A percentile compares a stretch with the other conserved stretches of the same genome.
These are phyloP conservation scores for Caenorhabditis briggsae DNA, from an alignment of 1,140 invertebrate genomes.

Conservation along the genomic window DNA sequence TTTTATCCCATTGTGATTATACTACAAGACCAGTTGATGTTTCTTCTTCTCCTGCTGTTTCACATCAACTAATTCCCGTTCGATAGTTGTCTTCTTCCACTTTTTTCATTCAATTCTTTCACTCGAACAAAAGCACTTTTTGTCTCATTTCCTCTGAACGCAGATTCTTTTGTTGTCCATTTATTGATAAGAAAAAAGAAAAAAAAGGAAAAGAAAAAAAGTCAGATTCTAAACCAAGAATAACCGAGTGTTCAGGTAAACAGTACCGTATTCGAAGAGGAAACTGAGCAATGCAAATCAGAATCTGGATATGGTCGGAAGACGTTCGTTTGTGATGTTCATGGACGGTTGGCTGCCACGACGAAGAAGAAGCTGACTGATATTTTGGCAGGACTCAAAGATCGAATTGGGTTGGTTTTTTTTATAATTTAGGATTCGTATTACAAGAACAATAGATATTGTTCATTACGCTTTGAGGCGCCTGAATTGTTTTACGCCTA, in stretches of 20 bases:
- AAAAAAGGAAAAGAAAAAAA: not conserved
- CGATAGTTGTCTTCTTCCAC: conserved; percentile 17
- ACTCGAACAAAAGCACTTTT: conserved; percentile 54
- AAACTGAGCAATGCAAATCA: conserved; percentile 55
- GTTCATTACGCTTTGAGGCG: not conserved
- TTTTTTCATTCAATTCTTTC: conserved; percentile 10
- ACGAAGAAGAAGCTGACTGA: conserved; percentile 59
- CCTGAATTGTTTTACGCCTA: conserved; percentile 35
- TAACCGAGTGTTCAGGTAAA: conserved; percentile 52
- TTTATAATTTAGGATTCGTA: too few species aligned
- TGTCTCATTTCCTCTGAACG: not conserved
- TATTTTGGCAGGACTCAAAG: conserved; percentile 56
- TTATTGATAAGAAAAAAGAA: not conserved
- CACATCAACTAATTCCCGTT: conserved; percentile 53
- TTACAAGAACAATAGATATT: not conserved
- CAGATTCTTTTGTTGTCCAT: not conserved
- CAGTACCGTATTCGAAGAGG: conserved; percentile 35
- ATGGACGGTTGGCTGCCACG: conserved; percentile 48
- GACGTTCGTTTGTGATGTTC: conserved; percentile 64
- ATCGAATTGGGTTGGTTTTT: conserved; percentile 56
- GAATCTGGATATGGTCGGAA: conserved; percentile 60
- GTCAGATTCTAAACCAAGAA: not conserved
- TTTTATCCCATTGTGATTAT: not conserved
- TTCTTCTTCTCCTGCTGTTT: conserved; percentile 14
- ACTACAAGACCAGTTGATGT: not conserved